A percentile compares a stretch with the other conserved stretches of the same genome.
phyloP scores from a whole-genome alignment of 2,113 vertebrate genomes.

The Desmodus rotundus region DNA sequence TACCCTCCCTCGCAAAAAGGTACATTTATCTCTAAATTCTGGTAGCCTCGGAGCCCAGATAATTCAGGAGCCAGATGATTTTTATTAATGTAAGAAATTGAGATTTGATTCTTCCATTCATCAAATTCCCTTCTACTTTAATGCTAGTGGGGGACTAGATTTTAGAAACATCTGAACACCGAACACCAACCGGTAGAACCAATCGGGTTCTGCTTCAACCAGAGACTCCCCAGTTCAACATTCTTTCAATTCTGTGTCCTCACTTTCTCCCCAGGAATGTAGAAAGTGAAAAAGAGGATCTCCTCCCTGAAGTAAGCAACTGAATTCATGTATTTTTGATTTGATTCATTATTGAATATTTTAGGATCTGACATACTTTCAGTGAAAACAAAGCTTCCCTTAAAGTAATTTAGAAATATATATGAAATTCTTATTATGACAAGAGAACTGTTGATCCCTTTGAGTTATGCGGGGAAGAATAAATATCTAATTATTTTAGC shows the following conservation, averaged over 20 bases:
- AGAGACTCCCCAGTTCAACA: background rate
- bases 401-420: conserved; percentile 56
- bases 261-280: background rate
- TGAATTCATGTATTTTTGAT: conserved; percentile 40
- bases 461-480: conserved; percentile 50
- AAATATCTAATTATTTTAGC: conserved; percentile 70
- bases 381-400: conserved; percentile 16
- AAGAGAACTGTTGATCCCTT: conserved; percentile 28
- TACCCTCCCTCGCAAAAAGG: background rate
- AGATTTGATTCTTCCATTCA: background rate
- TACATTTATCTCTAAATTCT: background rate
- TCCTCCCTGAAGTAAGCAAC: background rate
- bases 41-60: background rate
- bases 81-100: background rate
- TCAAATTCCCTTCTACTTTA: background rate
- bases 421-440: conserved; percentile 45
- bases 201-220: background rate
- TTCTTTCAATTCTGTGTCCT: background rate
- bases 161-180: background rate
- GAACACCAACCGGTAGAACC: background rate
- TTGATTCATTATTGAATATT: conserved; percentile 53
- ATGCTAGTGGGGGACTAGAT: background rate
- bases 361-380: conserved; percentile 22
- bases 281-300: background rate
- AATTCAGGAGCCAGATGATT: background rate